phyloP scores from a whole-genome alignment of 2,113 vertebrate genomes.

The Regulus satrapa region DNA sequence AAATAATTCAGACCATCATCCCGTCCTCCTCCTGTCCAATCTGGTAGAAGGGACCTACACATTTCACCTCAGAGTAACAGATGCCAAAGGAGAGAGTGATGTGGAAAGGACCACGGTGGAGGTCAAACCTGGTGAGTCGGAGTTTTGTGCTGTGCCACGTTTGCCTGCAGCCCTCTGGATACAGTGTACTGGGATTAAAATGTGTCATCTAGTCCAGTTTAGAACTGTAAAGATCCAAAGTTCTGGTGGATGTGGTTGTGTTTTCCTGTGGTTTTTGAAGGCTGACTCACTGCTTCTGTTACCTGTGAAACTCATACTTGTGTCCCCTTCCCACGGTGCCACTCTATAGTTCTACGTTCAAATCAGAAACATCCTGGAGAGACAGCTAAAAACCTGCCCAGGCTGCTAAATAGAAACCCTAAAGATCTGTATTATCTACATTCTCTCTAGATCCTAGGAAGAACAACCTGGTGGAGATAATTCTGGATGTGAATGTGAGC shows the following conservation, averaged over 20 bases:
- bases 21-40: constrained; percentile 90
- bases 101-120: constrained; percentile 81
- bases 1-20: constrained; percentile 92
- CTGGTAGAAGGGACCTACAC: constrained; percentile 92
- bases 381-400: not conserved
- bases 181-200: not conserved
- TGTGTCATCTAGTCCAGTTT: not conserved
- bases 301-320: not conserved
- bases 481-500: constrained; percentile 88
- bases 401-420: not conserved
- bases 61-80: constrained; percentile 90
- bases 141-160: not conserved
- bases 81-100: constrained; percentile 92
- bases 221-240: not conserved
- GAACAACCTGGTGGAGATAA: constrained; percentile 91
- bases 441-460: constrained; percentile 81
- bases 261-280: not conserved
- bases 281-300: not conserved
- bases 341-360: not conserved
- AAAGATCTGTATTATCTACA: not conserved
- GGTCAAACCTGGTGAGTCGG: constrained; percentile 86
- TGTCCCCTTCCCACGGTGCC: not conserved
- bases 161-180: not conserved
- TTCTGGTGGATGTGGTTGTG: not conserved
- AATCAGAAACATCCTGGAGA: not conserved